Conservation (phyloP, 2,888 invertebrate genomes). For the Agonopterix arenella region DNA sequence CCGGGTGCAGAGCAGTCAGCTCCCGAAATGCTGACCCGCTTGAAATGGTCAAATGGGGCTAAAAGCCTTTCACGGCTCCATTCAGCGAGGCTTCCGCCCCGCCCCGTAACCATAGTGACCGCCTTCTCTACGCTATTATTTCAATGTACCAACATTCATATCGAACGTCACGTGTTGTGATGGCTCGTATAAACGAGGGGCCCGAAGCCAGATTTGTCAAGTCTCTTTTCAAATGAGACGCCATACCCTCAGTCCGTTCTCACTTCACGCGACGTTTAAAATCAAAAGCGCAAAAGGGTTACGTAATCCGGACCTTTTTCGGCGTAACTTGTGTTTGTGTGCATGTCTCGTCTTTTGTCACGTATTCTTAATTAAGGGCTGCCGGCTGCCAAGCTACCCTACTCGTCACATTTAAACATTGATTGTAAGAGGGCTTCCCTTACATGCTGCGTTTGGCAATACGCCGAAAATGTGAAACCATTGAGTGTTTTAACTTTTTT, state of each 20-base stretch:
- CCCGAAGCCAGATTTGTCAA: conserved; percentile 73
- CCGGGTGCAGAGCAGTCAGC: conserved; percentile 55
- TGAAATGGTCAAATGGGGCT: conserved; percentile 65
- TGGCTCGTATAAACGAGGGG: conserved; percentile 68
- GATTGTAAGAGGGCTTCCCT: conserved; percentile 54
- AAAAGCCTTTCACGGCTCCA: conserved; percentile 57
- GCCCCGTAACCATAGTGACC: conserved; percentile 66
- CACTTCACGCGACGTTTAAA: conserved; percentile 72
- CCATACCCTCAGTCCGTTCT: conserved; percentile 46
- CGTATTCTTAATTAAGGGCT: conserved; percentile 76
- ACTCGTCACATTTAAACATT: conserved; percentile 67
- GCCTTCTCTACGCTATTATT: conserved; percentile 53
- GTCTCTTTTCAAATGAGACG: conserved; percentile 71
- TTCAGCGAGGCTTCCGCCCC: conserved; percentile 52
- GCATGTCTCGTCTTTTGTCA: conserved; percentile 76
- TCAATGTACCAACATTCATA: conserved; percentile 74
- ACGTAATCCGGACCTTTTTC: conserved; percentile 75
- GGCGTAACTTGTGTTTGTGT: conserved; percentile 64
- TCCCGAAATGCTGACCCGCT: conserved; percentile 62
- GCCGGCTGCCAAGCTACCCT: conserved; percentile 60
- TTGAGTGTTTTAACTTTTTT: conserved; percentile 30
- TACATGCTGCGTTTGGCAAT: conserved; percentile 30
- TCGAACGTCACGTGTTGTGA: conserved; percentile 57
- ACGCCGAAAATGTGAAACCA: conserved; percentile 41
- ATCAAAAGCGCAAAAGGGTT: conserved; percentile 76